A percentile compares a stretch with the other conserved stretches of the same genome.
Evolutionary conservation across 2,888 invertebrate genomes (phyloP).

Genomic region (Netelia virgata): DNA sequence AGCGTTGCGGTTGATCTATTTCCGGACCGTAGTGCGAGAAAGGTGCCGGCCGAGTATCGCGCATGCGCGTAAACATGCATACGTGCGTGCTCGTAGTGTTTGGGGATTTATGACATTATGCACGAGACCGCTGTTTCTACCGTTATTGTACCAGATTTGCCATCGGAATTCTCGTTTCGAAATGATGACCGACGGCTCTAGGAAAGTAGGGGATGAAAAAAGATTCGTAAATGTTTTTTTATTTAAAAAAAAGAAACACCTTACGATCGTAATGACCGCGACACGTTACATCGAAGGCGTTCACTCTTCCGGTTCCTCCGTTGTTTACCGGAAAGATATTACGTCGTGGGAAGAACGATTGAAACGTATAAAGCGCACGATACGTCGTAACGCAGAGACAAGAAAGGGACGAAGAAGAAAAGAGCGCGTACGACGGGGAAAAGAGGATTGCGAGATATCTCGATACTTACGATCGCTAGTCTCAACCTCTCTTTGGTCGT

Average conservation of each 20-base stretch:
- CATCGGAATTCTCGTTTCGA: slow-evolving; percentile 47
- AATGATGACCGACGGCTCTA: slow-evolving; percentile 18
- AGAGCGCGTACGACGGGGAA: not conserved
- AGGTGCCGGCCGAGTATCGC: not conserved
- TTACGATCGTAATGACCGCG: no score
- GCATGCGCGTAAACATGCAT: not conserved
- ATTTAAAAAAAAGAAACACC: no score
- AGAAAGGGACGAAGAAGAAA: not conserved
- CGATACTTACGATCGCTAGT: slow-evolving; percentile 26
- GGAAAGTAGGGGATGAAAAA: not conserved
- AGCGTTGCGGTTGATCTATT: slow-evolving; percentile 59
- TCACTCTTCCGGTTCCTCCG: no score
- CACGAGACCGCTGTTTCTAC: slow-evolving; percentile 32
- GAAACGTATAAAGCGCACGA: no score
- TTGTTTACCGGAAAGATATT: no score
- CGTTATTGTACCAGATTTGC: slow-evolving; percentile 44
- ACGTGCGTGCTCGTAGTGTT: slow-evolving; percentile 37
- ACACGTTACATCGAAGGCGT: no score
- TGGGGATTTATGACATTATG: slow-evolving; percentile 58
- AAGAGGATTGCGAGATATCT: slow-evolving; percentile 1
- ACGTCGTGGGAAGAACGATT: not conserved
- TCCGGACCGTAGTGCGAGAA: slow-evolving; percentile 21
- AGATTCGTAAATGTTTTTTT: not conserved
- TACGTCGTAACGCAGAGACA: not conserved
- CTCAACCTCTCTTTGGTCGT: slow-evolving; percentile 25